Base-by-base conservation (phyloP, 1,140 invertebrate genomes). In the Drosophila obscura region DNA sequence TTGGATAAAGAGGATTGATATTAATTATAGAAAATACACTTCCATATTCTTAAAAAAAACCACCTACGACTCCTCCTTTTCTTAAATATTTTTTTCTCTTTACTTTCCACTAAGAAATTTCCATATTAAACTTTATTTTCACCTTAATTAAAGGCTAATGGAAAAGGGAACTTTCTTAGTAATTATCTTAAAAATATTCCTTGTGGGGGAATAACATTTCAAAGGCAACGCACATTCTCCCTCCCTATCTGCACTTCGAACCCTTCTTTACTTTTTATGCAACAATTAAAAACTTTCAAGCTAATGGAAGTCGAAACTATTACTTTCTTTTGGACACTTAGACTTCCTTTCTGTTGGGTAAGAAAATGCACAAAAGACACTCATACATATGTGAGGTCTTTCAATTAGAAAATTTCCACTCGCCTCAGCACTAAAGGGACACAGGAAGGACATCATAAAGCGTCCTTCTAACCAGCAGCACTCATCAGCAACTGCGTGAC, bases 331-430 rank as follows among this genome's bases (percentile, higher is more conserved):
- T 58, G 51, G 39, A 60, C 24, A 52, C 22, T 24, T 24, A 7
- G 26, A 28, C 7, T 28, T 28, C 26, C 26, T 7, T 28, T 28
- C 26, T 28, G 1, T 28, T 24, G 26, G 26, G 5, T 5, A 39
- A 39, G 35, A 39, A 13, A 39, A 0, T 13, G 35, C 11, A 39
- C 35, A 39, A 13, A 39, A 5, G 35, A 39, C 35, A 39, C 4
- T 39, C 35, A 35, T 57, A 61, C 64, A 71, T 83, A 75, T 52
- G 35, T 45, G 16, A 19, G 19, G 50, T 19, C 53, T 73, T 82
- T 82, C 79, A 84, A 83, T 84, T 83, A 83, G 72, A 84, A 84
- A 80, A 62, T 67, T 72, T 63, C 50, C 59, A 66, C 72, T 45
- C 35, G 51, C 55, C 62, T 65, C 56, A 73, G 80, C 80, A 80